Evolutionary conservation across 2,797 vertebrate genomes (phyloP), one percentile per base, ranked within the genome.

Genomic region (Manis javanica): DNA sequence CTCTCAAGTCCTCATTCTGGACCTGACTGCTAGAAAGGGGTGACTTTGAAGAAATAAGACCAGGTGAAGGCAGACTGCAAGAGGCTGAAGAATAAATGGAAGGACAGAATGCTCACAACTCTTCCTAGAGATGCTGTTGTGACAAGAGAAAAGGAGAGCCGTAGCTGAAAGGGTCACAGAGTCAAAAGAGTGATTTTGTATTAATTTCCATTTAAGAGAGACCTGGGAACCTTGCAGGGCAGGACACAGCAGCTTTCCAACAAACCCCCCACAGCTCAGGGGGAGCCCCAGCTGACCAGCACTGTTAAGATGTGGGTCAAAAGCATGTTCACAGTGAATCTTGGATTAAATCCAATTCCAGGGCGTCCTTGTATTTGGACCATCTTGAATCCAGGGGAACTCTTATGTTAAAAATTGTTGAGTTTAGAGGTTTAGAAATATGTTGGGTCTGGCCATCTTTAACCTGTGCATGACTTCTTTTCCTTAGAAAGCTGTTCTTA

Each of bases 251-350:
- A 39, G 49, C 39, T 39, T 15, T 5, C 31, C 5, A 24, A n/a
- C 0, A 0, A 1, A 5, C 34, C 11, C 9, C 2, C 1, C 0
- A 23, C 3, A 13, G 49, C n/a, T 42, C 34, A 0, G 2, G 0
- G 14, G 4, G 16, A 53, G 16, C 42, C 8, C 51, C 64, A 63
- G 2, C 26, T 24, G 39, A 7, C 21, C 8, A 1, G 42, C 1
- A 2, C 3, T 7, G 0, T 26, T 2, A 55, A 13, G 39, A 10
- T 0, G 11, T 1, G 59, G n/a, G 12, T 46, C 23, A 12, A 13
- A 66, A 26, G 39, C 26, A 3, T 0, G 21, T 68, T 39, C 29
- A 49, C 0, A 0, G 37, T 0, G 4, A 51, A n/a, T 57, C 37
- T 18, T 46, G n/a, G 46, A 34, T 23, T 39, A 1, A 42, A n/a